Conservation (phyloP, 2,797 vertebrate genomes). For the Leuciscus waleckii region DNA sequence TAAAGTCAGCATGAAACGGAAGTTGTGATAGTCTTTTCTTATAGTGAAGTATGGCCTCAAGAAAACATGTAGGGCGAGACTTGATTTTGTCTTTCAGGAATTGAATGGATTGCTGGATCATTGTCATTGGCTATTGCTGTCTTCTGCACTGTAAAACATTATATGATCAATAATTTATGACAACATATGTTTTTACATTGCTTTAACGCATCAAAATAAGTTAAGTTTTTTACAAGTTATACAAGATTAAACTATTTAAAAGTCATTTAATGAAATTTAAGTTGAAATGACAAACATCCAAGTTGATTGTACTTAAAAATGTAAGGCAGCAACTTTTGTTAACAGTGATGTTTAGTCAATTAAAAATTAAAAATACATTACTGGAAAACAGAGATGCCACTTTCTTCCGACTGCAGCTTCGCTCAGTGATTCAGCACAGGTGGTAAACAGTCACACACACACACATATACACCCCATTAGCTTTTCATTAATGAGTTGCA, state of each 20-base stretch:
- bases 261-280: too few species aligned
- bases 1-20: background rate
- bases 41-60: background rate
- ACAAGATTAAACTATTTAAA: too few species aligned
- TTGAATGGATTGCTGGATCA: background rate
- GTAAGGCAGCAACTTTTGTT: too few species aligned
- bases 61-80: background rate
- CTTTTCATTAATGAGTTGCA: constrained; percentile 69
- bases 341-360: background rate
- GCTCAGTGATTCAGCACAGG: constrained; percentile 26
- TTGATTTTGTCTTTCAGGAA: background rate
- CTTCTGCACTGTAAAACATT: background rate
- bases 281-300: too few species aligned
- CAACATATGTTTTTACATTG: too few species aligned
- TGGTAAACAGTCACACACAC: constrained; percentile 33
- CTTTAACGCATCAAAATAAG: too few species aligned
- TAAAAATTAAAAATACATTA: background rate
- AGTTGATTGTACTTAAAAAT: too few species aligned
- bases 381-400: background rate
- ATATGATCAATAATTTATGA: too few species aligned
- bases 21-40: background rate
- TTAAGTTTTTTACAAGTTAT: too few species aligned
- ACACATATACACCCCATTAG: constrained; percentile 49
- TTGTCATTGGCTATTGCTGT: background rate
- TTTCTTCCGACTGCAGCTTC: constrained; percentile 42